phyloP scores from a whole-genome alignment of 2,797 vertebrate genomes.

The Petrocephalus sullivani region DNA sequence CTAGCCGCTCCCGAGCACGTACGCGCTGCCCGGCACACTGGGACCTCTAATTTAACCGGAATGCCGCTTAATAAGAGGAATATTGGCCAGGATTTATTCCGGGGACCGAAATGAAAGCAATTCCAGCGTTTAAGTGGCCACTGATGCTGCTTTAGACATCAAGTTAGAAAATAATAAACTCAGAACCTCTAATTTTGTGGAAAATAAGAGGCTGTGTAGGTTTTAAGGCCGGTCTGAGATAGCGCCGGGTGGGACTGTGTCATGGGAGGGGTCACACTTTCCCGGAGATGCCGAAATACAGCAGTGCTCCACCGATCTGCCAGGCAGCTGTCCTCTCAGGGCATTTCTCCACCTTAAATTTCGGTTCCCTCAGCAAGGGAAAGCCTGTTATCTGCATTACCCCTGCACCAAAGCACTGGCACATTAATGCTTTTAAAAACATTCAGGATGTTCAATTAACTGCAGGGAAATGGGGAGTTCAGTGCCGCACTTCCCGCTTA shows the following conservation, averaged over 20 bases:
- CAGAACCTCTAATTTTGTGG: conserved; percentile 6
- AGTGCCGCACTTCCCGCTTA: background rate
- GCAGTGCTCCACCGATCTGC: background rate
- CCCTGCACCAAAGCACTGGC: background rate
- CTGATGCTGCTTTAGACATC: conserved; percentile 1
- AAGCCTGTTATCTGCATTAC: background rate
- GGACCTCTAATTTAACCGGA: background rate
- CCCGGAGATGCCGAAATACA: background rate
- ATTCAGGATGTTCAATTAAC: conserved; percentile 14
- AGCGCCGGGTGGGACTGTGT: background rate
- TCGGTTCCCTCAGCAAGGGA: background rate
- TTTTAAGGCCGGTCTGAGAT: conserved; percentile 16
- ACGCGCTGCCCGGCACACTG: background rate
- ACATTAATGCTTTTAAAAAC: background rate
- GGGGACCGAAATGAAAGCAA: background rate
- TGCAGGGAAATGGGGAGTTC: background rate
- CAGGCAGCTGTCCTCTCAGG: background rate
- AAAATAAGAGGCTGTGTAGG: background rate
- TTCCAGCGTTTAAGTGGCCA: background rate
- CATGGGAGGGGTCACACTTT: background rate
- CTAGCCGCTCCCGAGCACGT: background rate
- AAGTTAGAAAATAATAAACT: background rate
- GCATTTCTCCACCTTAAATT: background rate
- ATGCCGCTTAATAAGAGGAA: background rate
- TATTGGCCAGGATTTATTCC: background rate